Evolutionary conservation across 2,888 invertebrate genomes (phyloP), one percentile per base, ranked within the genome.

Genomic region (Cantharis flavilabris): DNA sequence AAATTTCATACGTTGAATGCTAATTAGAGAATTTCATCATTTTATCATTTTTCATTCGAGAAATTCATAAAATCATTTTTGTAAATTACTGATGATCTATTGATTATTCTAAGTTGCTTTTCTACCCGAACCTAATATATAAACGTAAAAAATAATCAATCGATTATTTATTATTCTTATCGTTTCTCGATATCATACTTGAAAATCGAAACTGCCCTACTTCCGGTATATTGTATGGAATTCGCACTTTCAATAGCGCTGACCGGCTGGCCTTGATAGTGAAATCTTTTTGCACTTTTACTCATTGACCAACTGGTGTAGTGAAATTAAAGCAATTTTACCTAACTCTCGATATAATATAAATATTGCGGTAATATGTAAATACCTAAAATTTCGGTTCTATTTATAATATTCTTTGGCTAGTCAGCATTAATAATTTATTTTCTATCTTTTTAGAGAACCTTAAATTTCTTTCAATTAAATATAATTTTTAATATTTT

Each of bases 201-300:
- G 67, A 73, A 73, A 73, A 73, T 62, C 30, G 73, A 73, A 73
- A 69, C 20, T 49, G 70, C 63, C 73, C 63, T 69, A 73, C 73
- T 73, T 73, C 73, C 70, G 70, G 49, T 30, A 28, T 23, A 63
- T 69, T 16, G 14, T 28, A 28, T 23, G 73, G 70, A 73, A 62
- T 73, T 73, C 70, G 18, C 14, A 75, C 75, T 75, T 75, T 75
- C 75, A 23, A 70, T 33, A 49, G 26, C 26, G 75, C 70, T 65
- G 70, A 64, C 71, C 16, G 26, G 65, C 65, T 75, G 26, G 67
- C 75, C 75, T 75, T 75, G 75, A 75, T 75, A 75, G 71, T 75
- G 75, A 75, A 75, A 75, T 71, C 63, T 75, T 63, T 65, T 70
- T 28, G 33, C 70, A 26, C 33, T 71, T 65, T 70, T 70, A 69